Percentiles rank a stretch among this genome's conserved stretches.
Evolutionary conservation across 2,797 vertebrate species (phyloP).

Genomic region (Argya squamiceps): DNA sequence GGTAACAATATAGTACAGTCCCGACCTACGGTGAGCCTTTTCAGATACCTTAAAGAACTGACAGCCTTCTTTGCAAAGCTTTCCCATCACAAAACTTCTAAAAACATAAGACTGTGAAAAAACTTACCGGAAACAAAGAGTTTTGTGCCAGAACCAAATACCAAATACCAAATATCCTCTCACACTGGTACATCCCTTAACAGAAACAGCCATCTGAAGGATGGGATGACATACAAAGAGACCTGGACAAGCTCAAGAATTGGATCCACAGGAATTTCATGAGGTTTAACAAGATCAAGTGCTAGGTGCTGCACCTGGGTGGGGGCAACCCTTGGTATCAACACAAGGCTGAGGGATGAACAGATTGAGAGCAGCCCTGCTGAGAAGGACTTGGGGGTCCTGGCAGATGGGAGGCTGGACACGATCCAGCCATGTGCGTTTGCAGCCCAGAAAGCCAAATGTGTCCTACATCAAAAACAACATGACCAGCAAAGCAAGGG

Average conservation of each 20-base stretch:
- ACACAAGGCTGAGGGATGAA: not conserved
- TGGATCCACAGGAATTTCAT: not conserved
- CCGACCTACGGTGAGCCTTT: not conserved
- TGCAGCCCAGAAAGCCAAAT: not conserved
- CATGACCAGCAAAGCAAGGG: not conserved
- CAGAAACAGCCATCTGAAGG: not conserved
- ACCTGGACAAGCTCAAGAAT: not conserved
- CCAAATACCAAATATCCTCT: rapidly evolving
- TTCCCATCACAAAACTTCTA: not conserved
- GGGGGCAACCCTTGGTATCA: rapidly evolving
- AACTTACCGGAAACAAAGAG: not conserved
- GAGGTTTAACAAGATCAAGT: not conserved
- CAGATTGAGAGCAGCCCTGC: not conserved
- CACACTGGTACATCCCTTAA: not conserved
- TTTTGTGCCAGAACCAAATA: not conserved
- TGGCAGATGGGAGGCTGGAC: not conserved
- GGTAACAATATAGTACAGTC: not conserved
- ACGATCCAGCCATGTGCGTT: not conserved
- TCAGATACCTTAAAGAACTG: not conserved
- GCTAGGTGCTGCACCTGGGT: not conserved
- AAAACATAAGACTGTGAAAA: not conserved
- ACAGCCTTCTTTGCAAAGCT: not conserved
- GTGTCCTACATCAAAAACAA: not conserved
- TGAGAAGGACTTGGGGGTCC: rapidly evolving
- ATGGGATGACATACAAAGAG: not conserved